Base-by-base conservation (phyloP, 1,140 invertebrate species). In the Papilio polytes region DNA sequence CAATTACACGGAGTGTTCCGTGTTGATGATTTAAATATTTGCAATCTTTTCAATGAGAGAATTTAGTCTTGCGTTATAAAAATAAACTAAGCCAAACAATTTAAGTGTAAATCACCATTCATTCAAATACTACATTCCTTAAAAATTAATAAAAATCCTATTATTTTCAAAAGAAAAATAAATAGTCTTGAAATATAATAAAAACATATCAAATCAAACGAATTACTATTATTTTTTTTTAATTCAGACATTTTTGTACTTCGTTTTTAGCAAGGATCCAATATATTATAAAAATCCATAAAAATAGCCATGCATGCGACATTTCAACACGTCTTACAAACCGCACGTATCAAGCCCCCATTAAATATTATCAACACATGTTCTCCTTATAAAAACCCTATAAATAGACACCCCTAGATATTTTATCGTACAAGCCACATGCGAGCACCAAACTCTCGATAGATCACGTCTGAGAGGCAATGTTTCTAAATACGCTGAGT, bases 371-470 rank as follows among this genome's bases (percentile, higher is more conserved):
- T 92, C 85, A 88, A 90, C 90, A 91, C 88, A 91, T 91, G 91
- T 90, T 90, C 84, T 84, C 82, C 82, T 81, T 86, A 89, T 88
- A 83, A 90, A 90, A 86, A 86, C 79, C 78, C 85, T 86, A 85
- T 90, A 92, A 91, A 91, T 90, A 91, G 85, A 89, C 87, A 85
- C 89, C 89, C 89, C 86, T 86, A 84, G 86, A 89, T 87, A 80
- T 88, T 92, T 91, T 90, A 92, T 91, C 88, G 90, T 81, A 90
- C 91, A 93, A 91, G 85, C 87, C 90, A 88, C 88, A 87, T 88
- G 88, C 86, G 83, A 83, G 87, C 82, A 81, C 86, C 85, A 85
- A 84, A 70, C 86, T 80, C 79, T 81, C 87, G 80, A 89, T 90
- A 89, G 83, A 86, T 89, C 85, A 87, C 87, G 85, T 87, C 82